Conservation (phyloP, 2,797 vertebrate genomes). For the Numenius phaeopus region DNA sequence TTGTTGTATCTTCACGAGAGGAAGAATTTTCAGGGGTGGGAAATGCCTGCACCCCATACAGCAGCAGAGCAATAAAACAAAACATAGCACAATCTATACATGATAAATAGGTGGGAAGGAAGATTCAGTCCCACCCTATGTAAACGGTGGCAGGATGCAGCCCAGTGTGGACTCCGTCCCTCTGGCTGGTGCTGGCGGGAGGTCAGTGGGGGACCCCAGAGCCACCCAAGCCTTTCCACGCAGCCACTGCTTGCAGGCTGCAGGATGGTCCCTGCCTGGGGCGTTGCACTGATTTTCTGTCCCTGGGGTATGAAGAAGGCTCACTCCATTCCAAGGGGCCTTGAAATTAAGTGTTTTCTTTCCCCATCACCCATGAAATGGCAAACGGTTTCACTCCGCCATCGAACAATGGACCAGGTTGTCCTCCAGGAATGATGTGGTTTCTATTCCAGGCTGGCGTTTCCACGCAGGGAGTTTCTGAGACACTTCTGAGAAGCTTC, state of each 20-base stretch:
- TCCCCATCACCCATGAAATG: background rate
- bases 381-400: background rate
- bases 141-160: background rate
- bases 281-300: background rate
- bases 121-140: background rate
- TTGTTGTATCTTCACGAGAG: background rate
- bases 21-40: background rate
- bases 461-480: background rate
- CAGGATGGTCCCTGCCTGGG: background rate
- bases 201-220: background rate
- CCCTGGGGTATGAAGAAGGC: background rate
- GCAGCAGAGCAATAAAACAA: background rate
- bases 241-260: background rate
- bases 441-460: background rate
- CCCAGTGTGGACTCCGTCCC: accelerated
- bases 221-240: accelerated
- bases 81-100: background rate
- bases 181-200: background rate
- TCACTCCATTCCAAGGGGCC: accelerated
- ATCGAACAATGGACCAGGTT: background rate
- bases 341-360: background rate
- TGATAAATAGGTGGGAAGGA: background rate
- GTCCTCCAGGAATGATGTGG: accelerated
- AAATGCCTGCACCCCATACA: background rate
- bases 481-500: no score